These are phyloP conservation scores for Fistularia tabacaria DNA, from an alignment of 2,797 vertebrate genomes.

Conservation along the genomic window DNA sequence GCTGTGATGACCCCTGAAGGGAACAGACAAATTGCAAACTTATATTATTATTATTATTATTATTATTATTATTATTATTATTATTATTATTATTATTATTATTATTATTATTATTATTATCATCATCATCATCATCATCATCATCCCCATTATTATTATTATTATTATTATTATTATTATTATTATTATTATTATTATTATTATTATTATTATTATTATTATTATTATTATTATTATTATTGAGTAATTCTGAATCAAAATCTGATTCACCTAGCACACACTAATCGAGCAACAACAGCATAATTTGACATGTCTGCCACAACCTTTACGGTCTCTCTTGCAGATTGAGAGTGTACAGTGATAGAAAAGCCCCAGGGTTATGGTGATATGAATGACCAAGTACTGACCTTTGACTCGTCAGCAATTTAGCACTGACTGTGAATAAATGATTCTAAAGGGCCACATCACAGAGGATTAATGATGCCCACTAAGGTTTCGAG, in stretches of 20 bases:
- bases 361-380: slow-evolving; percentile 52
- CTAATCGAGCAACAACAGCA: slow-evolving; percentile 17
- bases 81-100: no score
- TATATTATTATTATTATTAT: no score
- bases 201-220: neutral
- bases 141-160: no score
- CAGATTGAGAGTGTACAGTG: slow-evolving; percentile 42
- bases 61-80: no score
- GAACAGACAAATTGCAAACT: no score
- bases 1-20: no score
- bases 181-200: no score
- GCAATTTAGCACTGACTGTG: slow-evolving; percentile 55
- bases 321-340: slow-evolving; percentile 35
- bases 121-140: no score
- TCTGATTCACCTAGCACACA: neutral
- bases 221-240: neutral
- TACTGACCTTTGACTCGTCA: slow-evolving; percentile 54
- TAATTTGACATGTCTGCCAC: slow-evolving; percentile 26
- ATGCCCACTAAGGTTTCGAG: slow-evolving; percentile 36
- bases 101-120: no score
- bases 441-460: slow-evolving; percentile 63
- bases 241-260: neutral
- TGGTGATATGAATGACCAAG: slow-evolving; percentile 53
- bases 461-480: slow-evolving; percentile 58
- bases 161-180: no score